Evolutionary conservation across 2,888 invertebrate species (phyloP).

Genomic region (Eretmocerus hayati): DNA sequence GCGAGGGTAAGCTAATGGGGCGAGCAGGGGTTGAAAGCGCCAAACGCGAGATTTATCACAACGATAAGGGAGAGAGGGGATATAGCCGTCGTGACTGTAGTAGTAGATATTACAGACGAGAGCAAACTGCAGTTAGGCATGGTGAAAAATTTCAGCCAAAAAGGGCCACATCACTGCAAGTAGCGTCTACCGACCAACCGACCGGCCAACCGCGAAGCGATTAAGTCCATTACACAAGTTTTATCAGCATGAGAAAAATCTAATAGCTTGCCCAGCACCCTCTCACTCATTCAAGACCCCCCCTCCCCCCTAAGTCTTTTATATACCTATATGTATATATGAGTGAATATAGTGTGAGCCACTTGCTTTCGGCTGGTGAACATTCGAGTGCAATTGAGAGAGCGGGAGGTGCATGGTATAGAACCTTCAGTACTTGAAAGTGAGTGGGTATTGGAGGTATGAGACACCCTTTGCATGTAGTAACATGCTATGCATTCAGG

Average conservation of each 20-base stretch:
- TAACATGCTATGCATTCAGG: too few relatives aligned
- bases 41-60: slow-evolving; percentile 27
- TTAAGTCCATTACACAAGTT: slow-evolving; percentile 44
- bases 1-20: slow-evolving; percentile 13
- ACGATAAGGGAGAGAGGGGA: slow-evolving; percentile 27
- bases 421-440: too few relatives aligned
- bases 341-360: too few relatives aligned
- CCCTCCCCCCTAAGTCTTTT: slow-evolving; percentile 1
- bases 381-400: too few relatives aligned
- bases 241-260: slow-evolving; percentile 48
- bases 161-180: too few relatives aligned
- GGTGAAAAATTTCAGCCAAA: slow-evolving; percentile 41
- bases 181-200: too few relatives aligned
- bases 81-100: too few relatives aligned
- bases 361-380: too few relatives aligned
- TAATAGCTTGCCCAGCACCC: slow-evolving; percentile 32
- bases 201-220: slow-evolving; percentile 40
- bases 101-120: slow-evolving; percentile 1
- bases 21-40: slow-evolving; percentile 2
- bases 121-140: slow-evolving; percentile 42
- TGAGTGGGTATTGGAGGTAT: too few relatives aligned
- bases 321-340: too few relatives aligned
- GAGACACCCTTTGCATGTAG: too few relatives aligned
- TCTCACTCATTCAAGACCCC: slow-evolving; percentile 30
- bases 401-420: too few relatives aligned